Evolutionary conservation across 2,113 vertebrate species (phyloP), one percentile per base, ranked within the genome.

Genomic region (Pardalotus punctatus): DNA sequence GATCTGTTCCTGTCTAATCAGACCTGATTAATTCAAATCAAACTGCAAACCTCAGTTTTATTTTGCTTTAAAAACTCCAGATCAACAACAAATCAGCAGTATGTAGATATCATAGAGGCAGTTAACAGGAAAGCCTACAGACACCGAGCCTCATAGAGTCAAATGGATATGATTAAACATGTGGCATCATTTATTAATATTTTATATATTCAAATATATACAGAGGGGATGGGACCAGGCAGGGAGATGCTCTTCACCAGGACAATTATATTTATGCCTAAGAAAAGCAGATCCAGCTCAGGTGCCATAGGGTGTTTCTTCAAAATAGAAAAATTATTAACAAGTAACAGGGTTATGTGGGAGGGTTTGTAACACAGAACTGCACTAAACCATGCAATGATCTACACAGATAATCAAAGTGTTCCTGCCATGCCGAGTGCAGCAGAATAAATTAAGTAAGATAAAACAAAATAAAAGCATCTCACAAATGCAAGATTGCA

Each of bases 171-270:
- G 86, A 96, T 96, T 96, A 96, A 97, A 86, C 82, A 84, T 88
- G 92, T 90, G 90, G 69, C 86, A 84, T 78, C 5, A 90, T 78
- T 94, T 95, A 94, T 94, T 96, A 96, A 90, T 90, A 84, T 92
- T 96, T 95, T 94, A 95, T 93, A 36, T 91, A 95, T 94, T 94
- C 91, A 94, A 95, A 97, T 96, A 87, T 47, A 95, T 86, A 95
- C 83, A 89, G 85, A 88, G 69, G 38, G 57, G 85, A 92, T 45
- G 82, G 56, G 86, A 92, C 57, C 51, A 83, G 64, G 83, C 74
- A 86, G 48, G 45, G 67, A 60, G 72, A 83, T 60, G 80, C 36
- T 86, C 60, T 93, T 93, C 86, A 78, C 72, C 56, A 40, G 71
- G 69, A 86, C 90, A 88, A 88, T 96, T 92, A 81, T 51, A 71